Evolutionary conservation across 2,888 invertebrate genomes (phyloP), one percentile per base, ranked within the genome.

Genomic region (Drosophila paranaensis): DNA sequence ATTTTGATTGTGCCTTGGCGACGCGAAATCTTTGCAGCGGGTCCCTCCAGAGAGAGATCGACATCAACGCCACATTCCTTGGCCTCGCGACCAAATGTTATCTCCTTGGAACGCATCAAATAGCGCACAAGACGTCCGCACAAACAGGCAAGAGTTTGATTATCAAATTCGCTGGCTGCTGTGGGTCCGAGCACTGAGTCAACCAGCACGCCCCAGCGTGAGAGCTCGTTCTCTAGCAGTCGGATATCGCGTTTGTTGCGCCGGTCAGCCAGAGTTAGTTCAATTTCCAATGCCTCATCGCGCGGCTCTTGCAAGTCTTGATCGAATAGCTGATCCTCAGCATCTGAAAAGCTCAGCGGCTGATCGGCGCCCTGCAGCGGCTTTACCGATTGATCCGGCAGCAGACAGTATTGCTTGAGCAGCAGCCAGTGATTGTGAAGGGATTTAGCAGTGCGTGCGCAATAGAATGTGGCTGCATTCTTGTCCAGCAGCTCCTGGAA

Each of bases 71-170:
- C 94, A 88, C 96, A 96, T 89, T 98, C 98, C 85, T 97, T 96
- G 0, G 98, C 97, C 74, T 96, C 96, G 68, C 99, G 95, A 0
- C 99, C 99, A 46, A 99, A 95, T 0, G 98, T 98, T 56, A 99
- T 98, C 95, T 98, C 98, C 90, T 96, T 94, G 14, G 98, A 98
- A 74, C 98, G 94, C 98, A 99, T 98, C 58, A 98, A 94, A 93
- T 98, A 99, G 43, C 98, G 95, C 13, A 99, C 98, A 79, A 98
- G 95, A 60, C 98, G 95, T 0, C 99, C 99, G 35, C 98, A 94
- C 39, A 99, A 94, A 45, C 98, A 97, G 0, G 98, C 99, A 61
- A 98, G 94, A 0, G 98, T 99, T 92, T 98, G 97, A 92, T 96
- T 96, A 92, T 99, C 98, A 91, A 98, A 96, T 91, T 98, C 98